phyloP scores from a whole-genome alignment of 2,888 invertebrate genomes.

The Andrena praecox region DNA sequence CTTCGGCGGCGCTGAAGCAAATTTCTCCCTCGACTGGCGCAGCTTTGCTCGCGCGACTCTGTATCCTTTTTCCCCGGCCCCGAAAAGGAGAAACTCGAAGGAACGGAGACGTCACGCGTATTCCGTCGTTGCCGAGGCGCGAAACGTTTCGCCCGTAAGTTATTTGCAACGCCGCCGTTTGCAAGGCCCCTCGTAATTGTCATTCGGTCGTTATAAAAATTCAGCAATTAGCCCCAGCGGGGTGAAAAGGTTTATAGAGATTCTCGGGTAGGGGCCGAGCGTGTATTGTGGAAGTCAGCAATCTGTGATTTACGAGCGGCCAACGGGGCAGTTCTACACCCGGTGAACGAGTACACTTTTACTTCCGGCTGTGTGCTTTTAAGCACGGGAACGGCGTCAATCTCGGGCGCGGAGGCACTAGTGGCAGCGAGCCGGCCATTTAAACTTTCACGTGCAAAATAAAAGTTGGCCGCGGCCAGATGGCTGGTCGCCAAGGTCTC shows the following conservation, averaged over 20 bases:
- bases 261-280: background rate
- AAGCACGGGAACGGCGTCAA: conserved; percentile 61
- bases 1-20: conserved; percentile 68
- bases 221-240: conserved; percentile 15
- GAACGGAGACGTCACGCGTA: background rate
- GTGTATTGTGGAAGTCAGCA: conserved; percentile 50
- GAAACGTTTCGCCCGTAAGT: background rate
- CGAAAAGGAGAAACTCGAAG: conserved; percentile 17
- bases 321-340: conserved; percentile 21
- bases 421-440: conserved; percentile 57
- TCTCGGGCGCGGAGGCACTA: conserved; percentile 52
- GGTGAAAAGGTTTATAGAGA: conserved; percentile 26
- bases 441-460: conserved; percentile 74
- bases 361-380: conserved; percentile 56
- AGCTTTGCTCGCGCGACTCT: conserved; percentile 22
- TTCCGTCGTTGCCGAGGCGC: background rate
- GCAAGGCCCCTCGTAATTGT: conserved; percentile 17
- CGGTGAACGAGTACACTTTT: conserved; percentile 56
- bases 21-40: conserved; percentile 57
- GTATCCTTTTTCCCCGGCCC: conserved; percentile 12
- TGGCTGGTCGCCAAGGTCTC: conserved; percentile 72
- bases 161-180: background rate
- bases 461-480: conserved; percentile 69
- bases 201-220: conserved; percentile 33
- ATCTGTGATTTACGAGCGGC: conserved; percentile 60